Base-by-base conservation (phyloP, 2,888 invertebrate genomes). In the Hecatera dysodea region DNA sequence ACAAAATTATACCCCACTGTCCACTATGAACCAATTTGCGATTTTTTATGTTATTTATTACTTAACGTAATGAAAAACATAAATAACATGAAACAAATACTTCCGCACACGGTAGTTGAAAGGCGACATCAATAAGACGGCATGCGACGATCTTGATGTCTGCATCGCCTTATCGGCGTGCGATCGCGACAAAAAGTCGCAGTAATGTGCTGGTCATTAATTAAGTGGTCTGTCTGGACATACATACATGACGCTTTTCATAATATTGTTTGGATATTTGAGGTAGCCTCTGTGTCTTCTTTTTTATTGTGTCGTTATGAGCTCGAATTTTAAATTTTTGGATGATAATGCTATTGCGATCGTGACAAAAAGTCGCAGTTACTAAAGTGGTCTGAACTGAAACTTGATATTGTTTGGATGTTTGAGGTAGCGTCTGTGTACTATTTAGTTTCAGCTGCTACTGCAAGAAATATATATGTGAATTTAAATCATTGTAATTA, bases 201-300 rank as follows among this genome's bases (percentile, higher is more conserved):
- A 90, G 89, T 91, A 91, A 90, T 90, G 89, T 86, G 83, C 88
- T 86, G 87, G 90, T 92, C 94, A 95, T 95, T 95, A 94, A 94
- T 95, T 93, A 93, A 90, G 86, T 88, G 87, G 88, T 80, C 76
- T 39, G 39, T 39, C 39, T 65, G 72, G 85, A 75, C 78, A 67
- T 75, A 75, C 78, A 67, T 75, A 17, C 12, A 39, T 39, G 39
- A 60, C 48, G 68, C 68, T 60, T 71, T 39, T 68, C 75, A 66
- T 63, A 67, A 76, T 83, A 80, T 57, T 71, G 75, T 79, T 78
- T 68, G 69, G 67, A 76, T 81, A 67, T 80, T 74, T 59, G 57
- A 83, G 69, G 75, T 60, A 64, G 68, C 62, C 76, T 76, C 72
- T 84, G 74, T 70, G 63, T 55, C 60, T 39, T n/a, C 29, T 72